phyloP scores from a whole-genome alignment of 1,140 invertebrate genomes.

The Eurosta solidaginis region DNA sequence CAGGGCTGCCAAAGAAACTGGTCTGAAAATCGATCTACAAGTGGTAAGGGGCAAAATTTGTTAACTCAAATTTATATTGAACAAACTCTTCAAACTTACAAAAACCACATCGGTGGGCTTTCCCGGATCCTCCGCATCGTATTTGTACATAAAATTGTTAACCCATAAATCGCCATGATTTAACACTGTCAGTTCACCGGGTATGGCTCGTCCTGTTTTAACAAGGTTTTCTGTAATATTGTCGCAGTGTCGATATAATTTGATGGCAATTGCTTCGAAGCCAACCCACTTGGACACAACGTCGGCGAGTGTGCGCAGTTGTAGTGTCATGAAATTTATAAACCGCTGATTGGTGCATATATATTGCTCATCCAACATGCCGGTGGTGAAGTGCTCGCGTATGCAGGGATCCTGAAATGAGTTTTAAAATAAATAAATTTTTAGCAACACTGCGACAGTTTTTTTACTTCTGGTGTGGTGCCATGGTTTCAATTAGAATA shows the following conservation, averaged over 20 bases:
- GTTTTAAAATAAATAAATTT: background rate
- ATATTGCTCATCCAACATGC: constrained; percentile 56
- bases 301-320: constrained; percentile 46
- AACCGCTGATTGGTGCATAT: constrained; percentile 51
- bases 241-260: constrained; percentile 50
- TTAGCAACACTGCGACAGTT: too few species aligned
- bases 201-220: constrained; percentile 38
- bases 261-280: constrained; percentile 45
- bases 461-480: too few species aligned
- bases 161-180: constrained; percentile 65
- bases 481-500: too few species aligned
- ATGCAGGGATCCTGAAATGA: constrained; percentile 39
- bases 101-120: constrained; percentile 53
- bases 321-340: constrained; percentile 49
- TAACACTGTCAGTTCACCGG: constrained; percentile 55
- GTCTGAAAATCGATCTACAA: constrained; percentile 55
- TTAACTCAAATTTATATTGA: background rate
- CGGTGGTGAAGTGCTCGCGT: constrained; percentile 48
- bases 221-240: constrained; percentile 53
- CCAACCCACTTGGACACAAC: constrained; percentile 49
- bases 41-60: background rate
- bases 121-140: constrained; percentile 48
- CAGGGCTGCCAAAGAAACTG: constrained; percentile 55
- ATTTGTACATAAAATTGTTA: constrained; percentile 65
- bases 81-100: too few species aligned